Percentiles rank a stretch among this genome's conserved stretches.
phyloP scores from a whole-genome alignment of 2,797 vertebrate species.

The Centropyge bicolor region DNA sequence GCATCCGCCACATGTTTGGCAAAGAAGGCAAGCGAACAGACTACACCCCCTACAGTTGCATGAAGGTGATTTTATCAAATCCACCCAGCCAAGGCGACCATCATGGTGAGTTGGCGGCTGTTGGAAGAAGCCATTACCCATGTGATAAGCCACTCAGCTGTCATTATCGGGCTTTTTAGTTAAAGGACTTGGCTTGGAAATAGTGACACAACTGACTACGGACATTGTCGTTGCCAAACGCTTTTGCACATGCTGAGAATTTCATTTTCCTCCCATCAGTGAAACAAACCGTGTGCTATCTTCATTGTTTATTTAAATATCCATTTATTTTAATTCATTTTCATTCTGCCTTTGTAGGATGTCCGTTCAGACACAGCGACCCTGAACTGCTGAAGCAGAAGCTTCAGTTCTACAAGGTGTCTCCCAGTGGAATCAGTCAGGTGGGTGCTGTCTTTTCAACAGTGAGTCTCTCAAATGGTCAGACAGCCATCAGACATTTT shows the following conservation, averaged over 20 bases:
- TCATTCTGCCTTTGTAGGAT: slow-evolving; percentile 84
- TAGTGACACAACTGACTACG: slow-evolving; percentile 1
- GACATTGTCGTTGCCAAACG: slow-evolving; percentile 1
- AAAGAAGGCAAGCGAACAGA: slow-evolving; percentile 97
- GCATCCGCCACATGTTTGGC: slow-evolving; percentile 96
- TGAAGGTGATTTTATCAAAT: slow-evolving; percentile 99
- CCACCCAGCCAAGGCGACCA: slow-evolving; percentile 96
- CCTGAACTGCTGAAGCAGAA: slow-evolving; percentile 95
- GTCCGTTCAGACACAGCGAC: slow-evolving; percentile 97
- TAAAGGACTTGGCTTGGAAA: slow-evolving; percentile 1
- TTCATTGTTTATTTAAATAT: slow-evolving; percentile 6
- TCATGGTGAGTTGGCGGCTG: slow-evolving; percentile 90
- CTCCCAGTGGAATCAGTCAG: slow-evolving; percentile 88
- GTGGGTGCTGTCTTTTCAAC: slow-evolving; percentile 72
- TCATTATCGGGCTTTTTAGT: slow-evolving; percentile 18
- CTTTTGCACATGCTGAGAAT: slow-evolving; percentile 64
- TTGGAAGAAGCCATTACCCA: slow-evolving; percentile 55
- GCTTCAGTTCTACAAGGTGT: slow-evolving; percentile 92
- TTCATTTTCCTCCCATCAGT: not conserved
- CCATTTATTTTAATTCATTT: not conserved
- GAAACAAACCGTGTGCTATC: not conserved
- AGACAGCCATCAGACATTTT: not conserved
- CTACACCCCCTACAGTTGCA: slow-evolving; percentile 98
- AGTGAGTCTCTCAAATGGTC: not conserved
- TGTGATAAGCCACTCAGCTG: slow-evolving; percentile 23